These are phyloP conservation scores for Manis javanica DNA, from an alignment of 2,797 vertebrate species.

Conservation along the genomic window DNA sequence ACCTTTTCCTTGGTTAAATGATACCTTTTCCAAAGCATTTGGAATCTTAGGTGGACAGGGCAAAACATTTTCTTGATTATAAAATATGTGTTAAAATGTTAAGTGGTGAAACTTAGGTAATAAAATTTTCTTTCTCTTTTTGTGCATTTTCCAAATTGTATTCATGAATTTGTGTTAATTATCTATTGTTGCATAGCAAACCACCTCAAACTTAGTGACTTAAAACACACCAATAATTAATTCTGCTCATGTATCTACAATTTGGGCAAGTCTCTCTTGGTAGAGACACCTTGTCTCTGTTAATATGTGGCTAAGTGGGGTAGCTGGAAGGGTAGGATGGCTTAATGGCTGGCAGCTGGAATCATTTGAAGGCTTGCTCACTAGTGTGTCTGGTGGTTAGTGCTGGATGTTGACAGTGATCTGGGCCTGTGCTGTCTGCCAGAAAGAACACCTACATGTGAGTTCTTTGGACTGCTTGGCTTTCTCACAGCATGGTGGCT, in stretches of 20 bases:
- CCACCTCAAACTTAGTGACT: slow-evolving; percentile 24
- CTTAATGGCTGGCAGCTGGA: not conserved
- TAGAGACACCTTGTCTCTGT: slow-evolving; percentile 8
- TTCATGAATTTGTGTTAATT: slow-evolving; percentile 45
- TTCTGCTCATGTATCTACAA: slow-evolving; percentile 1
- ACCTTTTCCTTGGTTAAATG: slow-evolving; percentile 25
- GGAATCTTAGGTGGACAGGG: not conserved
- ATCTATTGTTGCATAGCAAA: slow-evolving; percentile 28
- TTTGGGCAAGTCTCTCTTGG: not conserved
- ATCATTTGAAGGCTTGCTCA: slow-evolving; percentile 44
- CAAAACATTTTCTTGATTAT: slow-evolving; percentile 42
- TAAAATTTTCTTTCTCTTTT: slow-evolving; percentile 22
- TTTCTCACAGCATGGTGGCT: slow-evolving; percentile 42
- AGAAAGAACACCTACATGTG: slow-evolving; percentile 52
- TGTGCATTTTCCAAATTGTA: slow-evolving; percentile 34
- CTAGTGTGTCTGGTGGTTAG: slow-evolving; percentile 26
- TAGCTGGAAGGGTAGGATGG: not conserved
- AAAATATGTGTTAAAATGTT: slow-evolving; percentile 54
- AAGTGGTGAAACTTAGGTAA: slow-evolving; percentile 36
- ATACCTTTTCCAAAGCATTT: slow-evolving; percentile 18
- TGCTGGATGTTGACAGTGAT: slow-evolving; percentile 8
- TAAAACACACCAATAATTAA: slow-evolving; percentile 12
- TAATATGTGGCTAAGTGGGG: not conserved
- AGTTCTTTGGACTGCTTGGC: slow-evolving; percentile 38
- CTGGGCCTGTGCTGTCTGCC: slow-evolving; percentile 34